These are phyloP conservation scores for Drosophila koepferae DNA, from an alignment of 2,888 invertebrate genomes.

Conservation along the genomic window DNA sequence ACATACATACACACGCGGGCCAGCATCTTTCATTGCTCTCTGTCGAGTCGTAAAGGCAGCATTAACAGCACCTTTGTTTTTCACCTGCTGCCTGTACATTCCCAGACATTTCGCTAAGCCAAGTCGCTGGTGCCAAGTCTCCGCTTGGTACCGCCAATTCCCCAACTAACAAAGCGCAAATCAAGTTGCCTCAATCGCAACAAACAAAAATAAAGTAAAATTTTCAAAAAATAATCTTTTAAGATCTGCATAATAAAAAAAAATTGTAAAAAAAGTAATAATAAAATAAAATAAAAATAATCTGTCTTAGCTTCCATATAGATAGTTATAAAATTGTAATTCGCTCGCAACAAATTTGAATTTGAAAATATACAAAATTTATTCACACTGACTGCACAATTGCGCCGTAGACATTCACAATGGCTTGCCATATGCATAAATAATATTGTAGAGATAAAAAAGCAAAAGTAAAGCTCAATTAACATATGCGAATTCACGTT, in stretches of 20 bases:
- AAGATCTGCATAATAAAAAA: conserved; percentile 21
- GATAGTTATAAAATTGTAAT: conserved; percentile 8
- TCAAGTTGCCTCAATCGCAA: conserved; percentile 42
- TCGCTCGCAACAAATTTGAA: conserved; percentile 13
- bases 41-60: conserved; percentile 30
- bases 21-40: conserved; percentile 44
- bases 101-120: conserved; percentile 63
- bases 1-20: background rate
- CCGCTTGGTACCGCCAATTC: conserved; percentile 64
- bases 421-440: conserved; percentile 27
- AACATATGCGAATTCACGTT: conserved; percentile 27
- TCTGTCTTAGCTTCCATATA: background rate
- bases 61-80: conserved; percentile 58
- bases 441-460: background rate
- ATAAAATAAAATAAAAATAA: background rate
- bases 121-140: conserved; percentile 64
- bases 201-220: conserved; percentile 5
- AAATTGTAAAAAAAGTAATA: conserved; percentile 7
- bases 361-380: conserved; percentile 14
- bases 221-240: conserved; percentile 10
- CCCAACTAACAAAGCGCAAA: conserved; percentile 24
- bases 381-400: conserved; percentile 31
- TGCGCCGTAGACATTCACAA: conserved; percentile 37
- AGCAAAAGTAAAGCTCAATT: conserved; percentile 8
- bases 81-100: conserved; percentile 57